A percentile compares a stretch with the other conserved stretches of the same genome.
These are phyloP conservation scores for Drosophila mettleri DNA, from an alignment of 2,888 invertebrate genomes.

Conservation along the genomic window DNA sequence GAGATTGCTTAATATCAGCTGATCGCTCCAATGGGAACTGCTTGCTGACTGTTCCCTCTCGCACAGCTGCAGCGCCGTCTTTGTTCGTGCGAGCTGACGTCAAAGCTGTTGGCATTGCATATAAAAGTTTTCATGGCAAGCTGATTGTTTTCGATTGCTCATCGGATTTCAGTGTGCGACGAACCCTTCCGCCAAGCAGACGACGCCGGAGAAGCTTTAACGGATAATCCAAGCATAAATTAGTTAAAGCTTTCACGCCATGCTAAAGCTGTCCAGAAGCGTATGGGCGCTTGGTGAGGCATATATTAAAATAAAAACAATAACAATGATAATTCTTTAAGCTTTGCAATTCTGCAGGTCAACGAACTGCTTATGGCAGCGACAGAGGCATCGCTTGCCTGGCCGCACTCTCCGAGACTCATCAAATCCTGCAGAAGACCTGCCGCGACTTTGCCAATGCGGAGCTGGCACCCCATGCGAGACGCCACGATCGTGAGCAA, in stretches of 20 bases:
- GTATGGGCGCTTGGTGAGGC: conserved; percentile 51
- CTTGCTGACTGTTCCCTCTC: conserved; percentile 1
- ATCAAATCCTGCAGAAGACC: conserved; percentile 95
- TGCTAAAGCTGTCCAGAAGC: conserved; percentile 54
- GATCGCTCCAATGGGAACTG: neutral
- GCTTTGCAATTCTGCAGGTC: conserved; percentile 42
- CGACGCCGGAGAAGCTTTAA: conserved; percentile 8
- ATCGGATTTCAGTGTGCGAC: conserved; percentile 31
- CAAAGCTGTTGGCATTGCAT: conserved; percentile 26
- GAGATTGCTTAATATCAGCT: neutral
- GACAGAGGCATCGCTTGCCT: conserved; percentile 88
- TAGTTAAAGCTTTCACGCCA: conserved; percentile 23
- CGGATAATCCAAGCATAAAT: conserved; percentile 1
- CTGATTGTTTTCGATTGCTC: conserved; percentile 17
- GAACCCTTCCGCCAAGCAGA: conserved; percentile 28
- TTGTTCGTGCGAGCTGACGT: conserved; percentile 16
- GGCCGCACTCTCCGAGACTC: conserved; percentile 92
- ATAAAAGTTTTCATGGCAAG: conserved; percentile 45
- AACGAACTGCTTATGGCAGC: conserved; percentile 80
- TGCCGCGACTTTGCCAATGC: conserved; percentile 96
- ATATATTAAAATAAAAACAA: conserved; percentile 13
- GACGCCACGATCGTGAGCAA: conserved; percentile 92
- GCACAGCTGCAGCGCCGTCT: conserved; percentile 6
- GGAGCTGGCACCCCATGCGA: conserved; percentile 94
- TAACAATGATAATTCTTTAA: neutral